Percentiles rank a stretch among this genome's conserved stretches.
Conservation (phyloP, 2,113 vertebrate species). For the Collichthys lucidus region DNA sequence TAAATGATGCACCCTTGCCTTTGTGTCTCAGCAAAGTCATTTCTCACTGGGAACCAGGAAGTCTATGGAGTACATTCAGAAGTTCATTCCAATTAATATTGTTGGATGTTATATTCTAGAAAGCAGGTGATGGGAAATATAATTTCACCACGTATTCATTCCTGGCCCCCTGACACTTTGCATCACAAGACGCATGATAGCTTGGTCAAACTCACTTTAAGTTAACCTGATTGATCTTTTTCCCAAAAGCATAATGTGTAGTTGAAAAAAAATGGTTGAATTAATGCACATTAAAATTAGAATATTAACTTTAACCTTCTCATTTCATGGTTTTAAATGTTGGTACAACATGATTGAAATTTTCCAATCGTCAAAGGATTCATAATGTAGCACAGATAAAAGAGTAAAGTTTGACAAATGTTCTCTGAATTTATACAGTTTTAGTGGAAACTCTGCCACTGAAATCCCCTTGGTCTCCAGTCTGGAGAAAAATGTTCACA, state of each 20-base stretch:
- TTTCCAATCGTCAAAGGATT: neutral
- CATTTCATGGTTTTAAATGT: conserved; percentile 1
- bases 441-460: neutral
- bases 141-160: conserved; percentile 16
- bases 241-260: conserved; percentile 20
- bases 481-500: conserved; percentile 5
- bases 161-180: conserved; percentile 8
- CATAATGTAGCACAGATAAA: neutral
- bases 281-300: neutral
- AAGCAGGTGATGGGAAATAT: conserved; percentile 18
- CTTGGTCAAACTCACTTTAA: conserved; percentile 55
- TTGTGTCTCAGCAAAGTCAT: conserved; percentile 44
- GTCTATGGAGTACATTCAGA: conserved; percentile 25
- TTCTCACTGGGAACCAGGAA: conserved; percentile 19
- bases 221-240: conserved; percentile 56
- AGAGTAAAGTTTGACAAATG: neutral
- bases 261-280: neutral
- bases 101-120: conserved; percentile 19
- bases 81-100: conserved; percentile 54
- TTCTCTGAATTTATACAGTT: neutral
- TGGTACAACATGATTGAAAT: neutral
- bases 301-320: neutral
- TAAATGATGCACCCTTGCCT: conserved; percentile 53
- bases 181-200: conserved; percentile 8
- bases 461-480: neutral